These are phyloP conservation scores for Clarias macrocephalus DNA, from an alignment of 2,113 vertebrate species.

Conservation along the genomic window DNA sequence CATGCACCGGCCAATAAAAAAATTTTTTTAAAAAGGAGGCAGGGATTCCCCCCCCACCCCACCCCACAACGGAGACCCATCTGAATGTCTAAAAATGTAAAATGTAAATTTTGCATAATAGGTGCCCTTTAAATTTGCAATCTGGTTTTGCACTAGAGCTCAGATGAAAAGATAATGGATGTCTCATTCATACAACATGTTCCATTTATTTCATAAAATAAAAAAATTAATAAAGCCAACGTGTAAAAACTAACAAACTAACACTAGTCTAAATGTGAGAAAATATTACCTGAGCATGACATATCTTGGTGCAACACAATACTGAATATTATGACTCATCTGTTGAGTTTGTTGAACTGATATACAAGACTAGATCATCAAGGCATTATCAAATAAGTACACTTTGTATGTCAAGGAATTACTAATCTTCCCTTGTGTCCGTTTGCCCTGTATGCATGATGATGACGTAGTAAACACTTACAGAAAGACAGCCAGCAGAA, in stretches of 20 bases:
- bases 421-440: neutral
- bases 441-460: neutral
- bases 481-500: conserved; percentile 72
- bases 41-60: too few species aligned
- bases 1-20: too few species aligned
- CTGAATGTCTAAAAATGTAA: too few species aligned
- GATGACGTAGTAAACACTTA: conserved; percentile 58
- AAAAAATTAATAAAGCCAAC: neutral
- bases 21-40: too few species aligned
- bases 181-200: neutral
- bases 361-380: neutral
- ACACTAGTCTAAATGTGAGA: neutral
- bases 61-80: too few species aligned
- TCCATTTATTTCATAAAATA: neutral
- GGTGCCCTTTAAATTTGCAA: neutral
- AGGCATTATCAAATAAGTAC: neutral
- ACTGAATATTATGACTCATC: neutral
- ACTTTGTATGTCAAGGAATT: neutral
- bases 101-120: too few species aligned
- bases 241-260: neutral
- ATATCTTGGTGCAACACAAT: neutral
- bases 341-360: neutral
- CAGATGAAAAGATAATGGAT: neutral
- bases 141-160: neutral
- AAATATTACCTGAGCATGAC: too few species aligned